Evolutionary conservation across 2,888 invertebrate species (phyloP).

Genomic region (Lasioglossum oenotherae): DNA sequence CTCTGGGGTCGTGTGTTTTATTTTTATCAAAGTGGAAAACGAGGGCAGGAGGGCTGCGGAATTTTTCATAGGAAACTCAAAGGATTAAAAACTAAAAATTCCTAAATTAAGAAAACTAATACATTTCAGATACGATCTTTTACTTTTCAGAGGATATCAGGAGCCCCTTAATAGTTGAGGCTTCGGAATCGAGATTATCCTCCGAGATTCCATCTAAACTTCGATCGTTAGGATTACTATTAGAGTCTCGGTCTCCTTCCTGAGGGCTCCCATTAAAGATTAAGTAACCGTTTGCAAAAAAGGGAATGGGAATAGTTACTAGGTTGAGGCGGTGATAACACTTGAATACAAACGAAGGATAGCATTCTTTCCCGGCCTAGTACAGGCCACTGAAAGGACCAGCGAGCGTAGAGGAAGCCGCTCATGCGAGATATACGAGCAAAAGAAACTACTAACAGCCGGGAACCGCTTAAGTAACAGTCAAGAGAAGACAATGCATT

Average conservation of each 20-base stretch:
- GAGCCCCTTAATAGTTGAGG: not conserved
- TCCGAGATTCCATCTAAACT: not conserved
- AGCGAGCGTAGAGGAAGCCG: not conserved
- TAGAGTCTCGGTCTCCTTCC: not conserved
- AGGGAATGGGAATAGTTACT: not conserved
- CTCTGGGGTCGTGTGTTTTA: not conserved
- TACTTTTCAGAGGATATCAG: not conserved
- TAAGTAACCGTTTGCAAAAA: not conserved
- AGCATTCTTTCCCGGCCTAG: not conserved
- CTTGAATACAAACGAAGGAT: conserved; percentile 2
- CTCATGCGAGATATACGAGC: not conserved
- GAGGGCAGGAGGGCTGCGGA: not conserved
- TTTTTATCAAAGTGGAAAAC: not conserved
- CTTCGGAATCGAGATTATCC: not conserved
- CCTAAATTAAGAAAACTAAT: not conserved
- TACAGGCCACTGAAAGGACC: not conserved
- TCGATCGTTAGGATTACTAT: conserved; percentile 10
- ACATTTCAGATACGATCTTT: not conserved
- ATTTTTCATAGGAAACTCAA: not conserved
- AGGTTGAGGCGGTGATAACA: not conserved
- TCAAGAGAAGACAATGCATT: conserved; percentile 14
- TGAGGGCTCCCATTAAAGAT: not conserved
- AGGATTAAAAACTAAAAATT: not conserved
- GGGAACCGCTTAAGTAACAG: conserved; percentile 3
- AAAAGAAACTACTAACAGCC: not conserved